Evolutionary conservation across 2,888 invertebrate species (phyloP).

Genomic region (Sphaeridia pumilis): DNA sequence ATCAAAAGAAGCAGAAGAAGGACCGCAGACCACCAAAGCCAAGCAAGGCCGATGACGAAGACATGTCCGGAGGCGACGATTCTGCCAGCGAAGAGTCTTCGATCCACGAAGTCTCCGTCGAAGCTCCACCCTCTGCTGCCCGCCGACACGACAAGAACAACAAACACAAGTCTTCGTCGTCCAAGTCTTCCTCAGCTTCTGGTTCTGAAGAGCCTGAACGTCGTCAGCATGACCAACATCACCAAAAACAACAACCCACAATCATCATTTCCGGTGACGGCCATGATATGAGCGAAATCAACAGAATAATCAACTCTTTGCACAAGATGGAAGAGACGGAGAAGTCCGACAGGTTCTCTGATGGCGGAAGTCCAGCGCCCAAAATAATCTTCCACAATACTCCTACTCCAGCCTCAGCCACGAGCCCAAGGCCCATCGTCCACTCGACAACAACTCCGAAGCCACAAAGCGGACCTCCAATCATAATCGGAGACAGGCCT

Average conservation of each 20-base stretch:
- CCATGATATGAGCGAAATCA: conserved; percentile 10
- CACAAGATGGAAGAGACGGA: conserved; percentile 2
- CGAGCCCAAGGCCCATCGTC: background rate
- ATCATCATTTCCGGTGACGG: conserved; percentile 14
- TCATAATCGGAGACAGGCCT: conserved; percentile 4
- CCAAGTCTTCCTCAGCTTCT: background rate
- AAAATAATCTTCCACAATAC: background rate
- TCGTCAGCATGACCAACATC: background rate
- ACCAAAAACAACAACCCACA: background rate
- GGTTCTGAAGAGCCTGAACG: background rate
- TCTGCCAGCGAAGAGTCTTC: conserved; percentile 16
- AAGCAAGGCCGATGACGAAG: conserved; percentile 7
- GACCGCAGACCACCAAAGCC: background rate
- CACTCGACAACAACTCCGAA: background rate
- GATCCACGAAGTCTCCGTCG: conserved; percentile 10
- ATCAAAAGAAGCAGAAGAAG: background rate
- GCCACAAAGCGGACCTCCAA: conserved; percentile 1
- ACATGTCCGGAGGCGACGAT: no score
- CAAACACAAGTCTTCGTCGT: background rate
- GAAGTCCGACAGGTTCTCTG: background rate
- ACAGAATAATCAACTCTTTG: conserved; percentile 9
- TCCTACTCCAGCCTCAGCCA: background rate
- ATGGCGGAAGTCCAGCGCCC: background rate
- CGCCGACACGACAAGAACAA: background rate
- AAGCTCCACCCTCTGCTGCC: conserved; percentile 7